Conservation (phyloP, 2,888 invertebrate genomes). For the Microctonus aethiopoides region DNA sequence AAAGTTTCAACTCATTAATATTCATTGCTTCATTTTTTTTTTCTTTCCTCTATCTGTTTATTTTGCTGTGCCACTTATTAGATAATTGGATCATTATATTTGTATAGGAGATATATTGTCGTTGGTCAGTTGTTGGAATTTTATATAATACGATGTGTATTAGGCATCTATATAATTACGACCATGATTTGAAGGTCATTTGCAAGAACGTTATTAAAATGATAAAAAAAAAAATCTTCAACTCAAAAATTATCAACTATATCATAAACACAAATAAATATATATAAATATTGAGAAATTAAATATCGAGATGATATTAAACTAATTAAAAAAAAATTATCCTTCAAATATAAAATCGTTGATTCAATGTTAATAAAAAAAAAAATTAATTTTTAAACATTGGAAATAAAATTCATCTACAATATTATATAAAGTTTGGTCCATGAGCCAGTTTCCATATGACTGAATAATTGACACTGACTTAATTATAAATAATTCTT, state of each 20-base stretch:
- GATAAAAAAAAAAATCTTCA: conserved; percentile 31
- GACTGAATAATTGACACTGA: not conserved
- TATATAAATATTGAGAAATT: conserved; percentile 7
- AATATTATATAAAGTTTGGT: not conserved
- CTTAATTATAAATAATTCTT: not conserved
- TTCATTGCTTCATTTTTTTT: not conserved
- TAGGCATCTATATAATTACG: not conserved
- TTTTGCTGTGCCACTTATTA: not conserved
- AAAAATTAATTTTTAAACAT: not conserved
- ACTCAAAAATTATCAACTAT: conserved; percentile 16
- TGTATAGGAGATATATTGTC: conserved; percentile 12
- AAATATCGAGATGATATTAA: conserved; percentile 16
- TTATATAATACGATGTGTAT: conserved; percentile 13
- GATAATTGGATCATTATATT: not conserved
- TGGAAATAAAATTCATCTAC: no score
- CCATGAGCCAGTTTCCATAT: conserved; percentile 1
- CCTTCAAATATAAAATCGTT: conserved; percentile 48
- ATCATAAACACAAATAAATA: conserved; percentile 19
- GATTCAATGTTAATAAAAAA: conserved; percentile 34
- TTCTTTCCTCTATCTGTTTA: not conserved
- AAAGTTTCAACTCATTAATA: not conserved
- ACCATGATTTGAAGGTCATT: conserved; percentile 36
- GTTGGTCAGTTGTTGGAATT: conserved; percentile 31
- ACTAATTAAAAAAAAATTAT: conserved; percentile 39
- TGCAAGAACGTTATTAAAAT: conserved; percentile 13